Conservation (phyloP, 2,888 invertebrate genomes). For the Pemphredon lugubris region DNA sequence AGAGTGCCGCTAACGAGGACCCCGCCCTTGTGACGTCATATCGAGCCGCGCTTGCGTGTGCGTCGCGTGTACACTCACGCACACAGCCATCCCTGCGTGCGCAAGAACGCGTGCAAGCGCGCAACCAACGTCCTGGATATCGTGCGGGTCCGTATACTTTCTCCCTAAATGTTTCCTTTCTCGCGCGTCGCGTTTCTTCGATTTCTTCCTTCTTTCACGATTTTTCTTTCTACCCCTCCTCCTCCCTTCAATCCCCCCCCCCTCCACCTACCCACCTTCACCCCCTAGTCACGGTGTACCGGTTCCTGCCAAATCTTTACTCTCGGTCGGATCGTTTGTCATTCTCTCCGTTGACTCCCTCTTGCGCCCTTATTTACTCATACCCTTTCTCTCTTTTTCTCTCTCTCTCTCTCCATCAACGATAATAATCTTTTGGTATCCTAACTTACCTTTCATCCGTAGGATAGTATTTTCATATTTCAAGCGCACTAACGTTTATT, state of each 20-base stretch:
- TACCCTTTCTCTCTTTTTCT: background rate
- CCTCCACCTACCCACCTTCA: background rate
- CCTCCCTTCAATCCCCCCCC: too few relatives aligned
- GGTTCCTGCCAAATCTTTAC: background rate
- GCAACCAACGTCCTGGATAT: background rate
- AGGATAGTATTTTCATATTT: background rate
- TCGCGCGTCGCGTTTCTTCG: constrained; percentile 11
- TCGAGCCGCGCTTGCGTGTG: constrained; percentile 62
- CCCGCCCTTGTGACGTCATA: constrained; percentile 79
- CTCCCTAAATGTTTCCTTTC: constrained; percentile 4
- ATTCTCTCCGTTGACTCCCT: constrained; percentile 1
- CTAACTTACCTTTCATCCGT: background rate
- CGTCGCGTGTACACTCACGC: constrained; percentile 54
- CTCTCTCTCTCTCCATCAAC: constrained; percentile 3
- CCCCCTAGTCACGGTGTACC: constrained; percentile 3
- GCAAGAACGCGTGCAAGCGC: constrained; percentile 13
- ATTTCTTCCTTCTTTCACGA: constrained; percentile 27
- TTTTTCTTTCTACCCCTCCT: too few relatives aligned
- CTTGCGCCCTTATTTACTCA: too few relatives aligned
- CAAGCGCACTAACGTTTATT: background rate
- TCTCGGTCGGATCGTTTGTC: background rate
- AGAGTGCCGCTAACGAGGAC: constrained; percentile 75
- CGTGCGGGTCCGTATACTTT: constrained; percentile 3
- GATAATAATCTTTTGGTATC: background rate
- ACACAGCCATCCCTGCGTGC: constrained; percentile 6